Evolutionary conservation across 2,113 vertebrate species (phyloP).

Genomic region (Ictalurus punctatus): DNA sequence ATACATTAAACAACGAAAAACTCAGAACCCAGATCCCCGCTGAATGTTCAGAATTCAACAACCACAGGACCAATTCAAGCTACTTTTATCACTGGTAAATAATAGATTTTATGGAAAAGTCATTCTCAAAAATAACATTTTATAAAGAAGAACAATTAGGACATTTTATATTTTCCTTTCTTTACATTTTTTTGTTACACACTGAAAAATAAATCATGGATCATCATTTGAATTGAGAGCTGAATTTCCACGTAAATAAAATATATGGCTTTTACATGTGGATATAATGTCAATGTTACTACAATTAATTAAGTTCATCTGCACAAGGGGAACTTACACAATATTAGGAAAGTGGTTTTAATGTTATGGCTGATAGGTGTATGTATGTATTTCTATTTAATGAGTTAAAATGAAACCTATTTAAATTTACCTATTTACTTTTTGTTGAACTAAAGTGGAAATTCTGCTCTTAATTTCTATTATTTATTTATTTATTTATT

Average conservation of each 20-base stretch:
- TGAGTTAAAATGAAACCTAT: not conserved
- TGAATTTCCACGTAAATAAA: not conserved
- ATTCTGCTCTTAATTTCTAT: not conserved
- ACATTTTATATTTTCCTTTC: not conserved
- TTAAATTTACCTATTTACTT: not conserved
- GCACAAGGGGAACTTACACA: too few species aligned
- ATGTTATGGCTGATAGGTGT: too few species aligned
- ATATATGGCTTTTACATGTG: not conserved
- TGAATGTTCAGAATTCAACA: too few species aligned
- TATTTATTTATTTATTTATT: too few species aligned
- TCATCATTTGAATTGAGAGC: not conserved
- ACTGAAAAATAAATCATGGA: not conserved
- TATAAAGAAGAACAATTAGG: not conserved
- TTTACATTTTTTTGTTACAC: not conserved
- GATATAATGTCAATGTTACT: not conserved
- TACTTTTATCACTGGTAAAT: not conserved
- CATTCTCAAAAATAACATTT: not conserved
- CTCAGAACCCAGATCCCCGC: too few species aligned
- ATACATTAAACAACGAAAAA: too few species aligned
- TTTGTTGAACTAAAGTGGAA: not conserved
- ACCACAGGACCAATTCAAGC: not conserved
- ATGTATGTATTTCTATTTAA: not conserved
- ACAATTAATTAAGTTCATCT: not conserved
- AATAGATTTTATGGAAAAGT: not conserved
- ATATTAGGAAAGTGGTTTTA: too few species aligned